Evolutionary conservation across 2,797 vertebrate species (phyloP), one percentile per base, ranked within the genome.

Genomic region (Streptopelia turtur): DNA sequence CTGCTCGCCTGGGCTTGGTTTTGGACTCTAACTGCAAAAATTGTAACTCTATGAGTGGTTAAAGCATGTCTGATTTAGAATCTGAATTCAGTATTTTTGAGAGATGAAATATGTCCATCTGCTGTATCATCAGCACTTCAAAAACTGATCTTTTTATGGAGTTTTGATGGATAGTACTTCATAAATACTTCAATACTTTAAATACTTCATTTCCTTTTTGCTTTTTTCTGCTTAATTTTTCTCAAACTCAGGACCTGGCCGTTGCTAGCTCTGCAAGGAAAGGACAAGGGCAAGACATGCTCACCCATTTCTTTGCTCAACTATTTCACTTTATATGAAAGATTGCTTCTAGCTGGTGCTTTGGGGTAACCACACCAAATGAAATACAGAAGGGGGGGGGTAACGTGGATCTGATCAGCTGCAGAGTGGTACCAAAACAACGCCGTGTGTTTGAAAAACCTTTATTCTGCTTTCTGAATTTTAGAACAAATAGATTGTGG

Each of bases 171-270:
- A 15, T 90, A 70, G 39, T 95, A 60, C 64, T 77, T 90, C 68
- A 56, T 91, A 89, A 94, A 94, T 86, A 56, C 1, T 11, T 89
- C 81, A 89, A 65, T 91, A 64, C 50, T 92, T 81, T 6, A 81
- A 83, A 92, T 41, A 24, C 50, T 90, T 86, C 7, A 57, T 74
- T 94, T 89, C 71, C 82, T 83, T 93, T 91, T 68, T 69, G 60
- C 1, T 0, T 79, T 87, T 85, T 89, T 47, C 31, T 41, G 23
- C 70, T 87, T 87, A 71, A 49, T 90, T 89, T 89, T 81, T 91
- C 22, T 72, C 21, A 76, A 57, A n/a, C 5, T 71, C 3, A 0
- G n/a, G 64, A n/a, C 30, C 21, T 27, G 47, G 18, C 52, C 82
- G 39, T 68, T 86, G 64, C 60, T 66, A 35, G 31, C 30, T 43